Evolutionary conservation across 64 coral and sea anemone genomes (phyloP), one percentile per base, ranked within the genome.

Genomic region (Stichodactyla helianthus): DNA sequence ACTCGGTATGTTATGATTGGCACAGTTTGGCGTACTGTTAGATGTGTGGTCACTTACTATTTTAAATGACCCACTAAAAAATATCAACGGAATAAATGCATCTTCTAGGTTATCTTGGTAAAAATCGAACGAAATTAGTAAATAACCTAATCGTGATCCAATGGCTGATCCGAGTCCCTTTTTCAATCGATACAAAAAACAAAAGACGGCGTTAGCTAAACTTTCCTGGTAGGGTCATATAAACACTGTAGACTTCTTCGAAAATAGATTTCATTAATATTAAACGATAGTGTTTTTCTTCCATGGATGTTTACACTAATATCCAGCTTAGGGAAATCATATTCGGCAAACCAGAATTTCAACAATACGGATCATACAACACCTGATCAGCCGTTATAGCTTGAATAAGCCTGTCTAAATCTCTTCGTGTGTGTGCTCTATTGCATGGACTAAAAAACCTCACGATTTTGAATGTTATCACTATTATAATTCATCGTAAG

Each of bases 261-360:
- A 74, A 74, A 74, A 74, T 74, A 74, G 68, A 74, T 74, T 74
- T 74, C 22, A 74, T 74, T 74, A 74, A 74, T 6, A 74, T 74
- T 74, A 74, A 11, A 31, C 26, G 4, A 74, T 35, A 74, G 68
- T 44, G 68, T 74, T 26, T 27, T 74, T 71, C 27, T 6, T 74
- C 5, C 26, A 27, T 74, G 1, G 68, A 12, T 74, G 68, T 74
- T 74, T 74, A 74, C 68, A 74, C n/a, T 74, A 74, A 74, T 23
- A 74, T 74, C 27, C 26, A 74, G 68, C 68, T 27, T 26, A 10
- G 68, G 22, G 68, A 74, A 23, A 74, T 74, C 27, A 74, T 9
- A 27, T 31, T 74, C 68, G 26, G 20, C 68, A 74, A 74, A 74
- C 68, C 68, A 35, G 13, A 31, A 16, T 74, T 74, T 74, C 25